Conservation (phyloP, 2,888 invertebrate genomes). For the Meteorus cinctellus region DNA sequence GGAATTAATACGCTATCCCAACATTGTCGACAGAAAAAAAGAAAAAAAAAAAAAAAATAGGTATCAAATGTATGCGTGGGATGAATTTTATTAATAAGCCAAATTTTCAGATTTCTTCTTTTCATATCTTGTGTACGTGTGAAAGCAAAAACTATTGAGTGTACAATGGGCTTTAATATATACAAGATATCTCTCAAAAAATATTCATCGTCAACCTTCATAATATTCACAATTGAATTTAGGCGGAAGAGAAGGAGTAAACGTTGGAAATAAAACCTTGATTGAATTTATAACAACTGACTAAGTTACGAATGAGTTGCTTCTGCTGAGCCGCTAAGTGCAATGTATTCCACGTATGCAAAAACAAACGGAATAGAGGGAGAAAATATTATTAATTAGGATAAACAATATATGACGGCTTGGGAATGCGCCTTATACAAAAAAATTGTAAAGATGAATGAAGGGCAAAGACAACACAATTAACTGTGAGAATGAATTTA, state of each 20-base stretch:
- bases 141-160: not conserved
- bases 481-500: not conserved
- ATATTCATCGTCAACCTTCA: not conserved
- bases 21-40: not conserved
- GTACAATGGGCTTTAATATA: not conserved
- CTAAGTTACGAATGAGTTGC: conserved; percentile 53
- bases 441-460: conserved; percentile 9
- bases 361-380: conserved; percentile 31
- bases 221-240: conserved; percentile 4
- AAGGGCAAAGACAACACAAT: conserved; percentile 15
- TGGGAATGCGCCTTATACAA: conserved; percentile 56
- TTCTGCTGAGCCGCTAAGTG: conserved; percentile 62
- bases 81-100: not conserved
- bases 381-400: conserved; percentile 38
- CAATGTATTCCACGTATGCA: conserved; percentile 66
- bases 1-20: conserved; percentile 16
- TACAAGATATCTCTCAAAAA: not conserved
- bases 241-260: conserved; percentile 28
- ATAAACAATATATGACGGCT: conserved; percentile 55
- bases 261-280: conserved; percentile 24
- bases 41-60: conserved; percentile 14
- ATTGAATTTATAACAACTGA: conserved; percentile 49
- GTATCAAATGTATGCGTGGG: conserved; percentile 17
- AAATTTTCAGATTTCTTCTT: not conserved
- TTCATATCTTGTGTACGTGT: conserved; percentile 30